Percentiles rank a stretch among this genome's conserved stretches.
These are phyloP conservation scores for Megastigmus dorsalis DNA, from an alignment of 2,888 invertebrate genomes.

Conservation along the genomic window DNA sequence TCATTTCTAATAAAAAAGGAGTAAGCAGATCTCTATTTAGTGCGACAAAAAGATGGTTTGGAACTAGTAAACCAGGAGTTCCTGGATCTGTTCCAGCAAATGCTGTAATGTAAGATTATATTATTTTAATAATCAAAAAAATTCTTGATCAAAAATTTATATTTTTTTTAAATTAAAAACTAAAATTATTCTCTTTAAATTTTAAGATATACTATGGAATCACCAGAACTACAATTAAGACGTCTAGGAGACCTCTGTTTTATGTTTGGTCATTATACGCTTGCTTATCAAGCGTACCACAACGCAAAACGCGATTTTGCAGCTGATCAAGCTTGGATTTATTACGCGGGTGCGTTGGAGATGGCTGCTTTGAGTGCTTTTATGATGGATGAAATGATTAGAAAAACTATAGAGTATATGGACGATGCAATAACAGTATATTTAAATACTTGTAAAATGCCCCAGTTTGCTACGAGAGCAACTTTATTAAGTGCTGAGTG, in stretches of 20 bases:
- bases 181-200: no score
- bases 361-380: constrained; percentile 96
- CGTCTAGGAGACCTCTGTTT: constrained; percentile 96
- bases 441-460: constrained; percentile 92
- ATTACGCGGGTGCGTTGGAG: constrained; percentile 96
- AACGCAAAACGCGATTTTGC: constrained; percentile 98
- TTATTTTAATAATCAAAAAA: no score
- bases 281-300: constrained; percentile 96
- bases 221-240: constrained; percentile 93
- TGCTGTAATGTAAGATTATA: constrained; percentile 86
- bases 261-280: constrained; percentile 94
- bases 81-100: constrained; percentile 81
- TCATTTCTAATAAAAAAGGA: constrained; percentile 90
- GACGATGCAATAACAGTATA: constrained; percentile 96
- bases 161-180: constrained; percentile 2
- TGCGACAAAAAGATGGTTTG: constrained; percentile 97
- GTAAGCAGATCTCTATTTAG: constrained; percentile 94
- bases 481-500: constrained; percentile 93
- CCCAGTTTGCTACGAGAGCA: constrained; percentile 93
- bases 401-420: constrained; percentile 92
- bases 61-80: constrained; percentile 89
- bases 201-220: constrained; percentile 85
- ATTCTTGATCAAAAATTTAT: background rate
- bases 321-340: constrained; percentile 97
- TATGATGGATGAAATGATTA: constrained; percentile 86